Percentiles rank a stretch among this genome's conserved stretches.
These are phyloP conservation scores for Aix galericulata DNA, from an alignment of 2,113 vertebrate species.

Conservation along the genomic window DNA sequence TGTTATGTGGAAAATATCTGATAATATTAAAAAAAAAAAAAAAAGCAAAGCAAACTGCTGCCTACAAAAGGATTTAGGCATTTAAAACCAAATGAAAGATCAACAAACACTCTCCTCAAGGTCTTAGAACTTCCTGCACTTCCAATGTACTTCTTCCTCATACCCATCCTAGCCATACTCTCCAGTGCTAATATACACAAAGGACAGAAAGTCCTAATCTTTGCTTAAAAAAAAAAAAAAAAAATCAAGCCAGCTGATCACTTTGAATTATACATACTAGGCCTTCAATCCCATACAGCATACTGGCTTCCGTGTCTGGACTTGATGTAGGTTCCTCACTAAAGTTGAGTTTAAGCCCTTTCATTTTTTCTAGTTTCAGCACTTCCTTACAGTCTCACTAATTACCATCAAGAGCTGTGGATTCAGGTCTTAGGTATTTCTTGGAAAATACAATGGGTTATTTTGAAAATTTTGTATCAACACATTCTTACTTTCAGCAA, in stretches of 20 bases:
- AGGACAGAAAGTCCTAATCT: neutral
- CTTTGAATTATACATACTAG: neutral
- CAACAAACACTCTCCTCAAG: neutral
- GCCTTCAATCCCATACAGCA: neutral
- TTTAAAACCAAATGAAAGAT: neutral
- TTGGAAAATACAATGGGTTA: neutral
- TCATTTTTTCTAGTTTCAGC: neutral
- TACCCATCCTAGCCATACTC: neutral
- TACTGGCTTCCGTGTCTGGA: neutral
- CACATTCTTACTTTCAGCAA: neutral
- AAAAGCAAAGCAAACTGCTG: neutral
- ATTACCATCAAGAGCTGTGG: neutral
- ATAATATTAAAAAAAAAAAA: neutral
- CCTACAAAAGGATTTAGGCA: neutral
- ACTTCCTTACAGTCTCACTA: neutral
- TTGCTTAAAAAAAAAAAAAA: neutral
- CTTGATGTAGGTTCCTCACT: neutral
- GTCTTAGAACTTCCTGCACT: neutral
- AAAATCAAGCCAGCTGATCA: neutral
- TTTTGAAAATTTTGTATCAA: neutral
- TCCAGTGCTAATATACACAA: neutral
- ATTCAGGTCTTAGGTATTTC: neutral
- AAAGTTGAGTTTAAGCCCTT: neutral
- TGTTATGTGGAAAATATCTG: neutral
- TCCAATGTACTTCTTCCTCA: neutral